Conservation (phyloP, 2,113 vertebrate genomes). For the Bos javanicus region DNA sequence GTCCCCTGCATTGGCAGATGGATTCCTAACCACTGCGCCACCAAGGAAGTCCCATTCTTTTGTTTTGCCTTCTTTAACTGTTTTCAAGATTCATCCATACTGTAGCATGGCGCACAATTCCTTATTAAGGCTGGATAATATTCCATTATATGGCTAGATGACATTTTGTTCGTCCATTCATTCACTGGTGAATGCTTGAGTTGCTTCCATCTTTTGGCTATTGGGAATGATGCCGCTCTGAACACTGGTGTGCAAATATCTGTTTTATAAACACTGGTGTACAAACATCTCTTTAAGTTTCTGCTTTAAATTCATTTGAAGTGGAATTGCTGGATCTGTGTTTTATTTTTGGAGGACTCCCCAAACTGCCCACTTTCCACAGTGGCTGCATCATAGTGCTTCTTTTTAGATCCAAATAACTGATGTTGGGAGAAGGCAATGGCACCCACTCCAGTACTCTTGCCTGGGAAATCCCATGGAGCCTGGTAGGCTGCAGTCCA, state of each 20-base stretch:
- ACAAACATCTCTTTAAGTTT: neutral
- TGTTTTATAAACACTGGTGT: neutral
- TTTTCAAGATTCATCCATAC: neutral
- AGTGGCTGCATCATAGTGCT: no score
- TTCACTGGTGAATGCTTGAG: neutral
- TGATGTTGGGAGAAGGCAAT: neutral
- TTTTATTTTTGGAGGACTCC: neutral
- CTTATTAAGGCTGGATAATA: neutral
- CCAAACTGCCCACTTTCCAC: neutral
- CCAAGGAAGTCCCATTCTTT: fast-evolving
- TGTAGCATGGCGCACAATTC: neutral
- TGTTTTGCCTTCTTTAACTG: neutral
- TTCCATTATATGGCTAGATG: neutral
- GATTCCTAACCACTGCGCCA: neutral
- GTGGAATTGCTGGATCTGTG: neutral
- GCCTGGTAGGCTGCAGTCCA: neutral
- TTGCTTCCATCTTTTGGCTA: neutral
- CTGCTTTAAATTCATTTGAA: neutral
- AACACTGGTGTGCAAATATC: neutral
- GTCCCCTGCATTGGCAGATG: neutral
- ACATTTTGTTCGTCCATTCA: neutral
- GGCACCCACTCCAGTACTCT: neutral
- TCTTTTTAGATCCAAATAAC: neutral
- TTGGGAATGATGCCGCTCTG: neutral
- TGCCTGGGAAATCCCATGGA: neutral